A percentile compares a stretch with the other conserved stretches of the same genome.
Conservation (phyloP, 2,113 vertebrate genomes). For the Rhinopomastus cyanomelas region DNA sequence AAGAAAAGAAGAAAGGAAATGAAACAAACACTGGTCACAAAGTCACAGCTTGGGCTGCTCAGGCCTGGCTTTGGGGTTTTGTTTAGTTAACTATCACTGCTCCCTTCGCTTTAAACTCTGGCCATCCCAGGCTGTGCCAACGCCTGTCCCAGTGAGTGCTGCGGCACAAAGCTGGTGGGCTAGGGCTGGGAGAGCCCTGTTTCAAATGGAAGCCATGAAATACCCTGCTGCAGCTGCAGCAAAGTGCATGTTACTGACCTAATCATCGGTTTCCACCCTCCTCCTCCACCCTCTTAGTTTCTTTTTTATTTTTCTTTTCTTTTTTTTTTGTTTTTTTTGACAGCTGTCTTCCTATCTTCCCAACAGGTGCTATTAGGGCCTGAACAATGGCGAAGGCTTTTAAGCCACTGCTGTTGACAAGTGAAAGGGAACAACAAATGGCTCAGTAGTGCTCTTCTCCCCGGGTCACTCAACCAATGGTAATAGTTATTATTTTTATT, state of each 20-base stretch:
- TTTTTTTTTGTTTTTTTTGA: constrained; percentile 45
- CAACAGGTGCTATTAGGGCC: constrained; percentile 88
- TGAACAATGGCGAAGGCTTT: constrained; percentile 88
- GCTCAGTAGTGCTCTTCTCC: constrained; percentile 75
- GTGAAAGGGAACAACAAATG: constrained; percentile 91
- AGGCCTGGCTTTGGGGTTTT: not conserved
- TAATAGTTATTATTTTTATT: constrained; percentile 92
- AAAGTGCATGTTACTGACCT: not conserved
- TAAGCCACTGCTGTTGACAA: constrained; percentile 90
- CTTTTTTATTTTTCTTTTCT: not conserved
- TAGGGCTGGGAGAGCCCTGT: not conserved
- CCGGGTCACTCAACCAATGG: constrained; percentile 78
- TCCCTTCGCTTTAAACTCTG: not conserved
- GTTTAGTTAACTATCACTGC: not conserved
- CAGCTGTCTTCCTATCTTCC: constrained; percentile 86
- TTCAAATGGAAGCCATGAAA: not conserved
- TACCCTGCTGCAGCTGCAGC: constrained; percentile 6
- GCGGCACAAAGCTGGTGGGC: not conserved
- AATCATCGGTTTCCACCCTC: not conserved
- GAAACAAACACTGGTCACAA: not conserved
- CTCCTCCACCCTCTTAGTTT: not conserved
- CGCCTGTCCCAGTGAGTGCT: fast-evolving
- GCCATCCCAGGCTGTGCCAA: not conserved
- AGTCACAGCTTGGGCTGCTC: not conserved
- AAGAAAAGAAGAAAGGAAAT: not conserved